Conservation (phyloP, 2,888 invertebrate genomes). For the Bedellia somnulentella region DNA sequence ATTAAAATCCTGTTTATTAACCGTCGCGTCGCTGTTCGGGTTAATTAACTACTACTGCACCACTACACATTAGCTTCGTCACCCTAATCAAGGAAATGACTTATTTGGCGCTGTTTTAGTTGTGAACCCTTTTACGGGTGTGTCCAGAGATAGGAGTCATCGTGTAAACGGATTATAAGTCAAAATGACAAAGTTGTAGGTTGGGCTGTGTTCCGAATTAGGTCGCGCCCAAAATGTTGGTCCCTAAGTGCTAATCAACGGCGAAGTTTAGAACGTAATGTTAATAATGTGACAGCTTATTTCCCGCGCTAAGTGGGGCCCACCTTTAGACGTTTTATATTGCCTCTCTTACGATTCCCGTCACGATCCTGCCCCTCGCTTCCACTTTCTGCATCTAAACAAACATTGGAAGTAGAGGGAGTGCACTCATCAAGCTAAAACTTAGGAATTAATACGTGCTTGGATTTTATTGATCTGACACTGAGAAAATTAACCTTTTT, state of each 20-base stretch:
- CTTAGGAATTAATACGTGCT: conserved; percentile 53
- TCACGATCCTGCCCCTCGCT: conserved; percentile 22
- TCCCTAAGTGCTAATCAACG: conserved; percentile 18
- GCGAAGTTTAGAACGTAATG: conserved; percentile 28
- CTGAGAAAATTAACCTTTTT: conserved; percentile 1
- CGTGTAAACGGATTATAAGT: background rate
- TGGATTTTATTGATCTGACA: too few species aligned
- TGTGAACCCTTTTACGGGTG: too few species aligned
- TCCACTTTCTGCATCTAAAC: conserved; percentile 5
- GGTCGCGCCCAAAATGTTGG: conserved; percentile 10
- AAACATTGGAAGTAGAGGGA: conserved; percentile 1
- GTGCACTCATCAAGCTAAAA: conserved; percentile 16
- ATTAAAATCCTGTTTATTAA: background rate
- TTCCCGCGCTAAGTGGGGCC: conserved; percentile 39
- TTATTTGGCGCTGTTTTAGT: too few species aligned
- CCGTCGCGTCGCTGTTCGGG: background rate
- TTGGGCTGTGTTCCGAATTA: conserved; percentile 1
- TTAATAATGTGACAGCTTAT: conserved; percentile 49
- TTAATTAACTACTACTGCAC: background rate
- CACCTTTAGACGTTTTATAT: conserved; percentile 28
- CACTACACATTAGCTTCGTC: too few species aligned
- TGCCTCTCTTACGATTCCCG: conserved; percentile 31
- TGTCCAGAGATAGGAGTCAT: background rate
- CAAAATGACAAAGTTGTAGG: conserved; percentile 2
- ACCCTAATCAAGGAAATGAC: too few species aligned